These are phyloP conservation scores for Chirona hameri DNA, from an alignment of 2,888 invertebrate species.

Conservation along the genomic window DNA sequence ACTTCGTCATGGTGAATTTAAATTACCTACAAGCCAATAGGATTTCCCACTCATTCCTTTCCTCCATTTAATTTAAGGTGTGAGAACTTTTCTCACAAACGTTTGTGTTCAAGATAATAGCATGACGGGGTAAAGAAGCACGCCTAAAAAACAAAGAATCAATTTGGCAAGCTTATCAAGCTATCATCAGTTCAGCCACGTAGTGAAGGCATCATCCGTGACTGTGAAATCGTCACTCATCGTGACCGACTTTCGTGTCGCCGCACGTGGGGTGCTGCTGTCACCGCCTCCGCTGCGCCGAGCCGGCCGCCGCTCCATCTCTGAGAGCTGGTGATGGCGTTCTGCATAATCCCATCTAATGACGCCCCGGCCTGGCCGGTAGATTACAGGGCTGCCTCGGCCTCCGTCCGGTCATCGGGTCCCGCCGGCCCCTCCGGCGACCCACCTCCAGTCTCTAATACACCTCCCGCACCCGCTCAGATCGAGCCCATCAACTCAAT, in stretches of 20 bases:
- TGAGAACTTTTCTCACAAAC: too few species aligned
- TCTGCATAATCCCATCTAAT: background rate
- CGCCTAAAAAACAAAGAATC: background rate
- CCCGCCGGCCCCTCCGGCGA: background rate
- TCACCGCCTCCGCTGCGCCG: background rate
- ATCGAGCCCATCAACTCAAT: background rate
- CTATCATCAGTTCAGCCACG: constrained; percentile 1
- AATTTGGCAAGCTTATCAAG: background rate
- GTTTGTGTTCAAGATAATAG: too few species aligned
- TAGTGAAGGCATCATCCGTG: too few species aligned
- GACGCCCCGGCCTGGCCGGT: too few species aligned
- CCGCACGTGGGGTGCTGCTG: background rate
- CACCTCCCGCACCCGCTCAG: background rate
- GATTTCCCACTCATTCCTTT: too few species aligned
- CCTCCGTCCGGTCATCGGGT: background rate
- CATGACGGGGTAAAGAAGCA: too few species aligned
- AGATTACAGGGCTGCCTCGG: background rate
- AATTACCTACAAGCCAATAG: too few species aligned
- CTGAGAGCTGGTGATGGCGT: background rate
- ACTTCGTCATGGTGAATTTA: too few species aligned
- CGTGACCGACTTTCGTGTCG: too few species aligned
- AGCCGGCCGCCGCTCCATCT: background rate
- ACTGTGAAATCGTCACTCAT: too few species aligned
- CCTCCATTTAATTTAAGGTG: too few species aligned
- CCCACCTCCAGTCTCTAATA: background rate